Percentiles rank a stretch among this genome's conserved stretches.
Evolutionary conservation across 2,113 vertebrate species (phyloP).

Genomic region (Mystacornis crossleyi): DNA sequence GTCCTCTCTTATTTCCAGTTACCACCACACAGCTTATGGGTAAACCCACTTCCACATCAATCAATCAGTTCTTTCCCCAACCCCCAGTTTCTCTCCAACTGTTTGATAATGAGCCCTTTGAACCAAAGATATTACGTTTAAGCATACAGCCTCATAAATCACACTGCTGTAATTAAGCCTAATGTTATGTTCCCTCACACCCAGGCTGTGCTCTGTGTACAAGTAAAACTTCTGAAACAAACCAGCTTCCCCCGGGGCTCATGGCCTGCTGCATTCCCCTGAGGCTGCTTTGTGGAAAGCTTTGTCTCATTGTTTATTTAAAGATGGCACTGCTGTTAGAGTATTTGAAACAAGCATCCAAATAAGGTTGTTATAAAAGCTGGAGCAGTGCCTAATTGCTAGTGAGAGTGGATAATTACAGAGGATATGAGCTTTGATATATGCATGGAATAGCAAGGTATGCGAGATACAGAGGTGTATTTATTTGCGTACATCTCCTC

Average conservation of each 20-base stretch:
- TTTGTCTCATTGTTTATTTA: slow-evolving; percentile 40
- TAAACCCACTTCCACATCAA: neutral
- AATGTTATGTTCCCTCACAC: neutral
- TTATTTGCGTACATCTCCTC: neutral
- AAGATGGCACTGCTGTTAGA: neutral
- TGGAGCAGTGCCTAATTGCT: neutral
- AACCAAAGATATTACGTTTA: neutral
- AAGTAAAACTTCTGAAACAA: neutral
- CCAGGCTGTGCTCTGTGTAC: neutral
- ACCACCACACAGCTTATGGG: neutral
- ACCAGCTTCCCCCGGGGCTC: neutral
- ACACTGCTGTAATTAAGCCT: neutral
- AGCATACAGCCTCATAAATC: neutral
- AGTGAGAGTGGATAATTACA: neutral
- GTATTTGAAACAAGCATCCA: neutral
- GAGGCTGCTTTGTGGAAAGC: slow-evolving; percentile 1
- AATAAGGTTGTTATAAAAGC: neutral
- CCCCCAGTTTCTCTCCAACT: neutral
- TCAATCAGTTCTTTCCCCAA: neutral
- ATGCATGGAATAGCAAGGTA: neutral
- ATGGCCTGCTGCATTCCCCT: neutral
- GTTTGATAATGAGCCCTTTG: neutral
- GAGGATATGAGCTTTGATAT: slow-evolving; percentile 35
- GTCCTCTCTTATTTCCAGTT: neutral
- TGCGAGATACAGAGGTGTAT: neutral